Evolutionary conservation across 2,888 invertebrate species (phyloP).

Genomic region (Drosophila aldrichi): DNA sequence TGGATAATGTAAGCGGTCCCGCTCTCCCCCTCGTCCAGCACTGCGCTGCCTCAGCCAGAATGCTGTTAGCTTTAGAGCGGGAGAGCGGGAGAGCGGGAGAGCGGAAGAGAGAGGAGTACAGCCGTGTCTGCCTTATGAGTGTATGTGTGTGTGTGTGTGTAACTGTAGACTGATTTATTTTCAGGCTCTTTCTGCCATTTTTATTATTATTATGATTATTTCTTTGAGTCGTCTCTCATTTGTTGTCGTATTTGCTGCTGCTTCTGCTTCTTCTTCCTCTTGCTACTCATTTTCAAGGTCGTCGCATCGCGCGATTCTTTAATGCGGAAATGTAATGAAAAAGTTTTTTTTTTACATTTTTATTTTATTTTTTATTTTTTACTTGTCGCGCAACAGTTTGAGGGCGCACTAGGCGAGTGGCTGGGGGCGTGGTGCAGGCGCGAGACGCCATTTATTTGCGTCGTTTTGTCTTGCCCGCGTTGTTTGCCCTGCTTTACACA

Average conservation of each 20-base stretch:
- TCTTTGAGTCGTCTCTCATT: constrained; percentile 56
- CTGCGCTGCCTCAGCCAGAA: background rate
- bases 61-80: constrained; percentile 46
- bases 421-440: constrained; percentile 21
- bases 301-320: constrained; percentile 67
- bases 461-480: constrained; percentile 54
- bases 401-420: background rate
- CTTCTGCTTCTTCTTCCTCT: constrained; percentile 6
- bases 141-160: constrained; percentile 30
- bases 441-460: constrained; percentile 62
- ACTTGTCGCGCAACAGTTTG: constrained; percentile 36
- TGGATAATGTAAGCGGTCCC: constrained; percentile 60
- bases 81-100: background rate
- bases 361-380: no score
- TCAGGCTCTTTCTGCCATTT: constrained; percentile 71
- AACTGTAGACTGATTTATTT: constrained; percentile 79
- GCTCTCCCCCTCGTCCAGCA: background rate
- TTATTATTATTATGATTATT: constrained; percentile 80
- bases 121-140: background rate
- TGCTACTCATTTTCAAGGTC: constrained; percentile 63
- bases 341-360: constrained; percentile 59
- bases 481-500: constrained; percentile 34
- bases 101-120: background rate
- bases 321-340: constrained; percentile 78
- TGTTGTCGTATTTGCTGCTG: constrained; percentile 23